Conservation (phyloP, 2,888 invertebrate species). For the Sycophila texana region DNA sequence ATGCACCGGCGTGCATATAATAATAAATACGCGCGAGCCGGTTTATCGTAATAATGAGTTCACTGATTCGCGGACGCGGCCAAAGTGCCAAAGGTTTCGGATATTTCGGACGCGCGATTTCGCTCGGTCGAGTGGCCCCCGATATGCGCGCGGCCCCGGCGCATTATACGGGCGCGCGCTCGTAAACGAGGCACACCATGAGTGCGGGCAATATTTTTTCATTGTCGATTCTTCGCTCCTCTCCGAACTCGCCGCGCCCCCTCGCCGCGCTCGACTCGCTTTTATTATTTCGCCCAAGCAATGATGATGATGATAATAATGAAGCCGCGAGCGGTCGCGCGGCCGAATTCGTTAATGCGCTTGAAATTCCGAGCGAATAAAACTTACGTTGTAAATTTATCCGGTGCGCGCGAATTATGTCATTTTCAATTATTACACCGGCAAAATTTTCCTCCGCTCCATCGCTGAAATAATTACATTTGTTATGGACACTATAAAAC, state of each 20-base stretch:
- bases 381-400: conserved; percentile 12
- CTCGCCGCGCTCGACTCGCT: neutral
- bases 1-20: conserved; percentile 59
- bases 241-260: neutral
- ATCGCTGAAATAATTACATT: too few species aligned
- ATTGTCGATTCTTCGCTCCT: conserved; percentile 32
- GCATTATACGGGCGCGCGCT: conserved; percentile 17
- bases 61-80: conserved; percentile 63
- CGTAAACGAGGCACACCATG: neutral
- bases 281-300: conserved; percentile 42
- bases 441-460: too few species aligned
- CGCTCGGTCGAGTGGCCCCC: conserved; percentile 24
- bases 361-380: conserved; percentile 30
- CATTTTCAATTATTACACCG: conserved; percentile 19
- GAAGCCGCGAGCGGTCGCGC: conserved; percentile 26
- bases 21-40: conserved; percentile 66
- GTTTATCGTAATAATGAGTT: conserved; percentile 72
- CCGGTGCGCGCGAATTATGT: conserved; percentile 14
- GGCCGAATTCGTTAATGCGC: conserved; percentile 44
- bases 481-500: too few species aligned
- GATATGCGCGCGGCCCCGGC: neutral
- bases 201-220: conserved; percentile 42
- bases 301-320: conserved; percentile 50
- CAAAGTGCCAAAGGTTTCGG: conserved; percentile 44
- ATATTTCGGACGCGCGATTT: conserved; percentile 37